These are phyloP conservation scores for Tinamus guttatus DNA, from an alignment of 2,113 vertebrate genomes.

Conservation along the genomic window DNA sequence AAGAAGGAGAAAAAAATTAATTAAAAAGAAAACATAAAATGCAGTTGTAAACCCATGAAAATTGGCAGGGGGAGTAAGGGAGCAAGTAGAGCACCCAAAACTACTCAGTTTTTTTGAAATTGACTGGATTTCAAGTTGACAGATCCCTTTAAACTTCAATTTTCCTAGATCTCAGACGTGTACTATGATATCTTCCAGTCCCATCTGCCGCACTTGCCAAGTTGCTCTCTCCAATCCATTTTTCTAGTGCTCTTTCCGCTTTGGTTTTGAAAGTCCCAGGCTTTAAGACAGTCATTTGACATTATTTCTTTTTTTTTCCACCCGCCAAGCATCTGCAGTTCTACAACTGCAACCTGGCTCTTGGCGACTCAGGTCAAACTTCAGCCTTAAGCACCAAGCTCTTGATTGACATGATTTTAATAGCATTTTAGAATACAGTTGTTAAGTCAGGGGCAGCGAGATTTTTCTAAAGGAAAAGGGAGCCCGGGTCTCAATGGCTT, in stretches of 20 bases:
- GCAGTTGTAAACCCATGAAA: not conserved
- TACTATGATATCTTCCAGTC: not conserved
- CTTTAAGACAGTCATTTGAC: slow-evolving; percentile 19
- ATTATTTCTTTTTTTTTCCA: not conserved
- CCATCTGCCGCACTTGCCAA: not conserved
- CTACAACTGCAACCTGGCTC: not conserved
- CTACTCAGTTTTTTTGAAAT: not conserved
- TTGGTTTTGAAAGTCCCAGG: not conserved
- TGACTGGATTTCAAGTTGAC: slow-evolving; percentile 4
- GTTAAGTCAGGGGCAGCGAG: slow-evolving; percentile 72
- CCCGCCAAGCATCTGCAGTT: not conserved
- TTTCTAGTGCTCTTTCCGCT: not conserved
- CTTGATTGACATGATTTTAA: slow-evolving; percentile 74
- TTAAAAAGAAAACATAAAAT: not conserved
- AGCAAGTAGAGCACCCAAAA: slow-evolving; percentile 12
- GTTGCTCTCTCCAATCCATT: not conserved
- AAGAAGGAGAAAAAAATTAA: not conserved
- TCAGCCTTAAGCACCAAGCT: slow-evolving; percentile 42
- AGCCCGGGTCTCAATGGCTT: slow-evolving; percentile 76
- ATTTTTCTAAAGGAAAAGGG: slow-evolving; percentile 54
- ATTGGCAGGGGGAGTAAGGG: slow-evolving; percentile 14
- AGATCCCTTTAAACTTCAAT: slow-evolving; percentile 39
- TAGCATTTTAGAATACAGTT: slow-evolving; percentile 81
- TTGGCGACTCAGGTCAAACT: slow-evolving; percentile 46
- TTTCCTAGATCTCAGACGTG: not conserved